Base-by-base conservation (phyloP, 2,888 invertebrate genomes). In the Hyppa rectilinea region DNA sequence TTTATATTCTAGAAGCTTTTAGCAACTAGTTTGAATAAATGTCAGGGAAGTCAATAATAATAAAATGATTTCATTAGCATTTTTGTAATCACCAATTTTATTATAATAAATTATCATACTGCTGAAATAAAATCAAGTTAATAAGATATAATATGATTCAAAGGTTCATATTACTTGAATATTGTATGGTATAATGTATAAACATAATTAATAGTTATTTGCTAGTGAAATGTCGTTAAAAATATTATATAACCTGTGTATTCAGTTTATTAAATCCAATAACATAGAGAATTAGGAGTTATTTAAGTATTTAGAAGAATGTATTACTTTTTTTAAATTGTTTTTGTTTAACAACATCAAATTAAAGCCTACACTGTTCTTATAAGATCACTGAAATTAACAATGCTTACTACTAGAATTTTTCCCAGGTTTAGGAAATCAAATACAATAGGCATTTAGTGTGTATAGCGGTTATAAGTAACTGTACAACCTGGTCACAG, bases 41-140 rank as follows among this genome's bases (percentile, higher is more conserved):
- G 7, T 38, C 45, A 23, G 14, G 10, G 45, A 45, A 52, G 10
- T 31, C 34, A 7, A 38, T 45, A 31, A 47, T 47, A 34, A 40
- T 40, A 56, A 53, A 20, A n/a, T 47, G 20, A 58, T 31, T 40
- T 45, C 20, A 52, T 73, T 73, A n/a, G 45, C 45, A 45, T 45
- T 47, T 12, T 49, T 26, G 7, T 26, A 49, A 49, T 26, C 26
- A 26, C 14, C 26, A 14, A 14, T 14, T 14, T 49, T 14, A 26
- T 49, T 58, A 6, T 38, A 52, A 64, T 50, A 64, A 40, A 74
- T 74, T 59, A 65, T 7, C 20, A 65, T 66, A 59, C 17, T 40
- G 6, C 45, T 34, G 14, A 12, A 63, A 50, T 63, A 58, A 45
- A 50, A 56, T 40, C 14, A 2, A 58, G 26, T 31, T 36, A 29